phyloP scores from a whole-genome alignment of 2,797 vertebrate species.

The Halcyon smyrnensis region DNA sequence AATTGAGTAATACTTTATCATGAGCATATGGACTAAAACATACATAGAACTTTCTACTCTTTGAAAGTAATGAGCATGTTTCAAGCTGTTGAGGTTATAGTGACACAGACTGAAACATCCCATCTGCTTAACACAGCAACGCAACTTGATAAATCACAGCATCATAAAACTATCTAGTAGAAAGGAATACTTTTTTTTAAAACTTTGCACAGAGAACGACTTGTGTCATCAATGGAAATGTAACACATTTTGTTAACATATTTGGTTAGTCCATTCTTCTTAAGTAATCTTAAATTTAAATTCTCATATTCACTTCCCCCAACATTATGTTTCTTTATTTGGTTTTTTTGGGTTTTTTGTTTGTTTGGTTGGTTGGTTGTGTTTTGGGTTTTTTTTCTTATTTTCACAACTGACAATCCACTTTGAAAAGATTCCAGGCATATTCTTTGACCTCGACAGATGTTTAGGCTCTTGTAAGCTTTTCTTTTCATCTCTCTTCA shows the following conservation, averaged over 20 bases:
- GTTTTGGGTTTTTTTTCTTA: background rate
- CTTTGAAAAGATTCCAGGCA: slow-evolving; percentile 47
- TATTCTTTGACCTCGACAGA: slow-evolving; percentile 37
- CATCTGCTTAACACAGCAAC: background rate
- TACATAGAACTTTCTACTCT: background rate
- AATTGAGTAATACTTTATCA: background rate
- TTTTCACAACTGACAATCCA: slow-evolving; percentile 3
- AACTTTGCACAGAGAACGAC: background rate
- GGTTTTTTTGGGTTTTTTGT: too few relatives aligned
- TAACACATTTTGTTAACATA: background rate
- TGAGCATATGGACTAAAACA: background rate
- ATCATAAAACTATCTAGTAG: background rate
- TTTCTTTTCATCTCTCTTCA: slow-evolving; percentile 25
- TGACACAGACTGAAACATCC: background rate
- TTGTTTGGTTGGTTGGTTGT: too few relatives aligned
- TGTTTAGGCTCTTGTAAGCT: slow-evolving; percentile 31
- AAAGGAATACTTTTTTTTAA: background rate
- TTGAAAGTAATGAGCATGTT: background rate
- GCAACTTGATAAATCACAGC: background rate
- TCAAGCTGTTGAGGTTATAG: background rate
- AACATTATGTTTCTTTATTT: background rate
- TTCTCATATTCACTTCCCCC: background rate
- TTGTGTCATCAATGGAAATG: background rate
- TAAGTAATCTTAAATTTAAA: slow-evolving; percentile 1
- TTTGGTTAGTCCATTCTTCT: background rate